Conservation (phyloP, 92 coral and sea anemone species). For the Pocillopora grandis region DNA sequence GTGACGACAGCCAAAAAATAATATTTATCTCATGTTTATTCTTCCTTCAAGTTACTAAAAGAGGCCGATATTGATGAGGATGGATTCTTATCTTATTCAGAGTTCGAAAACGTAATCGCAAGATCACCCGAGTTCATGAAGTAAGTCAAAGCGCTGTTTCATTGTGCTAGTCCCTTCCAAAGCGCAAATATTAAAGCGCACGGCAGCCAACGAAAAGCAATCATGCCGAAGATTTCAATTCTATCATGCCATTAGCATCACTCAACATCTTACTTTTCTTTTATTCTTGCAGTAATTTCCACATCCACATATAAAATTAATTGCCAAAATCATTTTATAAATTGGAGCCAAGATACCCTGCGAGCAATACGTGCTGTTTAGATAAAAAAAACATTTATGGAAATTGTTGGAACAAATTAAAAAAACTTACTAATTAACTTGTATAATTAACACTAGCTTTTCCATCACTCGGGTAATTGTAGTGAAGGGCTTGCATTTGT, state of each 20-base stretch:
- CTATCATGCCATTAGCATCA: too few relatives aligned
- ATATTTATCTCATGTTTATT: too few relatives aligned
- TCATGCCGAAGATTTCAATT: too few relatives aligned
- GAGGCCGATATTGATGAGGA: conserved; percentile 68
- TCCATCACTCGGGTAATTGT: too few relatives aligned
- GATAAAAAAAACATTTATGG: too few relatives aligned
- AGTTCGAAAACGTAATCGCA: conserved; percentile 74
- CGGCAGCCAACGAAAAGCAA: too few relatives aligned
- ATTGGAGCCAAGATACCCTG: background rate
- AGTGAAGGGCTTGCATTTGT: too few relatives aligned
- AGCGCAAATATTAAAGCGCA: background rate
- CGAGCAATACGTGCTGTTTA: too few relatives aligned
- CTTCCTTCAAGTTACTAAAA: conserved; percentile 40
- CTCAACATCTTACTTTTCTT: background rate
- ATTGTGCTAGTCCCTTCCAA: background rate
- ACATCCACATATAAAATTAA: conserved; percentile 33
- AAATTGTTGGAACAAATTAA: too few relatives aligned
- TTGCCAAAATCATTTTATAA: background rate
- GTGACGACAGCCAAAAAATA: too few relatives aligned
- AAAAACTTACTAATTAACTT: too few relatives aligned
- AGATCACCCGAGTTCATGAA: conserved; percentile 74
- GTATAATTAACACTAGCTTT: too few relatives aligned
- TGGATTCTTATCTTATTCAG: conserved; percentile 58
- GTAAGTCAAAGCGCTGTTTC: conserved; percentile 31
- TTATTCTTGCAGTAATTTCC: conserved; percentile 43